These are phyloP conservation scores for Muntiacus muntjak DNA, from an alignment of 2,113 vertebrate genomes.

Conservation along the genomic window DNA sequence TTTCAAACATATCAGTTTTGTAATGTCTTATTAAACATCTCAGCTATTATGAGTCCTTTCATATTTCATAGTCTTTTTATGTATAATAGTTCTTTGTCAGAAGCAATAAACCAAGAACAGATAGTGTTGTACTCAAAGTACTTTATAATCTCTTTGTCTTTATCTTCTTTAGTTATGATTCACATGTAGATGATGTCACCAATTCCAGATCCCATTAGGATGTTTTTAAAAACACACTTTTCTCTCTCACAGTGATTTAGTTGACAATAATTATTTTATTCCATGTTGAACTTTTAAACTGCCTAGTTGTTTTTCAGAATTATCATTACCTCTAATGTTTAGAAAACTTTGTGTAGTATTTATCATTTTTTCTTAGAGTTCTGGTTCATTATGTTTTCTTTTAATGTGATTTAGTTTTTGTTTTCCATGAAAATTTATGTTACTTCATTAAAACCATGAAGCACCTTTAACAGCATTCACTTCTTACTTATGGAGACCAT, in stretches of 20 bases:
- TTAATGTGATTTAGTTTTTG: background rate
- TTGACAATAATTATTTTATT: background rate
- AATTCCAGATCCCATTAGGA: background rate
- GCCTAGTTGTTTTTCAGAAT: background rate
- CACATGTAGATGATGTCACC: background rate
- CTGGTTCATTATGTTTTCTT: background rate
- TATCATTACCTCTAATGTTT: background rate
- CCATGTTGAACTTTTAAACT: background rate
- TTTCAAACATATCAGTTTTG: background rate
- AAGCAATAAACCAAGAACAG: slow-evolving; percentile 46
- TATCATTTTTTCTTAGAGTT: background rate
- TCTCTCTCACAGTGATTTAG: background rate
- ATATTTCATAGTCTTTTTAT: background rate
- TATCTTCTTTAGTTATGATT: slow-evolving; percentile 30
- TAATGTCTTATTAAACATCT: background rate
- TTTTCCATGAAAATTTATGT: background rate
- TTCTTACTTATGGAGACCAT: background rate
- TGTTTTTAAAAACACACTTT: background rate
- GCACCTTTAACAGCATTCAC: background rate
- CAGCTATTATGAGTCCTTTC: background rate
- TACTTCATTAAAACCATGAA: background rate
- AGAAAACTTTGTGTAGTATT: background rate
- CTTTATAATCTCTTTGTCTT: slow-evolving; percentile 19
- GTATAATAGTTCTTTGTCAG: background rate
- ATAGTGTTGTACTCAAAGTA: slow-evolving; percentile 14